phyloP scores from a whole-genome alignment of 2,888 invertebrate genomes.

The Adineta ricciae region DNA sequence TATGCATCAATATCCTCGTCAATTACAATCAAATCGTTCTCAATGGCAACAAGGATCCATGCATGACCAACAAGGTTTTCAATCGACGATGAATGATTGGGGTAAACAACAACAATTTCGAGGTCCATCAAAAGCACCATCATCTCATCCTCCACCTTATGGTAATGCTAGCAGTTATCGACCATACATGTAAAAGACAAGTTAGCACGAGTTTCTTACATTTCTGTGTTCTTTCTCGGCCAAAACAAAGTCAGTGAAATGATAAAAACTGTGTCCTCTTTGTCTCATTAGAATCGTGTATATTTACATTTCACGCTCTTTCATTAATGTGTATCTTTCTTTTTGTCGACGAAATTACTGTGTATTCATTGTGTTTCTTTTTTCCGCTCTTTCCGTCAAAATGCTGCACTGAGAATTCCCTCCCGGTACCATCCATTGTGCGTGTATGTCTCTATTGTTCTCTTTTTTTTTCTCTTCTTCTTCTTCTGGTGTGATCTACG shows the following conservation, averaged over 20 bases:
- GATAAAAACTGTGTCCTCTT: not conserved
- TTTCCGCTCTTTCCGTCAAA: not conserved
- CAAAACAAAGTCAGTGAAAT: conserved; percentile 3
- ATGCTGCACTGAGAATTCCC: conserved; percentile 4
- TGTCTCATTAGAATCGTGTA: conserved; percentile 8
- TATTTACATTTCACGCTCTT: conserved; percentile 15
- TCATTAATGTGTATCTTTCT: not conserved
- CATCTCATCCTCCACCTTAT: not conserved
- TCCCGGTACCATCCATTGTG: not conserved
- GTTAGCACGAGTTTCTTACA: not conserved
- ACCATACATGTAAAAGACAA: not conserved
- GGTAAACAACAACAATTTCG: not conserved
- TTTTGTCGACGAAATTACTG: not conserved
- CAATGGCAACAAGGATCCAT: not conserved
- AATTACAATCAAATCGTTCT: not conserved
- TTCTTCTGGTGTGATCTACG: not conserved
- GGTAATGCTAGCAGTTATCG: not conserved
- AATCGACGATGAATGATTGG: not conserved
- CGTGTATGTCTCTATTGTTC: not conserved
- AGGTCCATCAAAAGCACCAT: not conserved
- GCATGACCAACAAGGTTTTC: not conserved
- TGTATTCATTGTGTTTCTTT: not conserved
- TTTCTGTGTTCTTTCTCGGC: not conserved
- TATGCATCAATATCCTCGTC: not conserved
- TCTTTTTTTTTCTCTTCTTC: not conserved